A percentile compares a stretch with the other conserved stretches of the same genome.
phyloP scores from a whole-genome alignment of 2,888 invertebrate species.

The Chrysolina oricalcia region DNA sequence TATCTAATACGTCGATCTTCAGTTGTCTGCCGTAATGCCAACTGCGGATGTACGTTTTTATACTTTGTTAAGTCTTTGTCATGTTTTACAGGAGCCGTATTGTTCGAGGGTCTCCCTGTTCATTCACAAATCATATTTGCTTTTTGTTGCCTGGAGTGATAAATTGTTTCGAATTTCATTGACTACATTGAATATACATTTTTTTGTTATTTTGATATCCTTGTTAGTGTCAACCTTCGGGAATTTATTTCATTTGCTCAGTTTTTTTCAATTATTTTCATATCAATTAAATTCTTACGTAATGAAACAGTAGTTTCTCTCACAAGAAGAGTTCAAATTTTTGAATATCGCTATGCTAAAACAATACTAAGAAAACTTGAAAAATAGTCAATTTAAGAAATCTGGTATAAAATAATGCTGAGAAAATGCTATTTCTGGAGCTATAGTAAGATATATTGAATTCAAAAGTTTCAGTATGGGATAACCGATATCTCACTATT shows the following conservation, averaged over 20 bases:
- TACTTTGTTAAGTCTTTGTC: slow-evolving; percentile 47
- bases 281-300: no score
- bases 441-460: no score
- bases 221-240: background rate
- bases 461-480: no score
- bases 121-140: slow-evolving; percentile 34
- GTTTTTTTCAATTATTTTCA: no score
- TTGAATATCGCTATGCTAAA: no score
- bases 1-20: slow-evolving; percentile 52
- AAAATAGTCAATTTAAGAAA: no score
- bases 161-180: slow-evolving; percentile 16
- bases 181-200: background rate
- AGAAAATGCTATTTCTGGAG: no score
- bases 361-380: no score
- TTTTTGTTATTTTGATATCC: background rate
- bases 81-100: slow-evolving; percentile 39
- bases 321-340: no score
- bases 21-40: slow-evolving; percentile 52
- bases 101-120: slow-evolving; percentile 34
- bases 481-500: no score
- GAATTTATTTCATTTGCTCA: background rate
- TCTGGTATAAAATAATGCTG: no score
- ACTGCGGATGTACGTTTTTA: slow-evolving; percentile 52
- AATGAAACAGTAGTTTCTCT: no score
- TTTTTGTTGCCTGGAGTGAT: slow-evolving; percentile 12